A percentile compares a stretch with the other conserved stretches of the same genome.
These are phyloP conservation scores for Gortyna flavago DNA, from an alignment of 2,888 invertebrate genomes.

Conservation along the genomic window DNA sequence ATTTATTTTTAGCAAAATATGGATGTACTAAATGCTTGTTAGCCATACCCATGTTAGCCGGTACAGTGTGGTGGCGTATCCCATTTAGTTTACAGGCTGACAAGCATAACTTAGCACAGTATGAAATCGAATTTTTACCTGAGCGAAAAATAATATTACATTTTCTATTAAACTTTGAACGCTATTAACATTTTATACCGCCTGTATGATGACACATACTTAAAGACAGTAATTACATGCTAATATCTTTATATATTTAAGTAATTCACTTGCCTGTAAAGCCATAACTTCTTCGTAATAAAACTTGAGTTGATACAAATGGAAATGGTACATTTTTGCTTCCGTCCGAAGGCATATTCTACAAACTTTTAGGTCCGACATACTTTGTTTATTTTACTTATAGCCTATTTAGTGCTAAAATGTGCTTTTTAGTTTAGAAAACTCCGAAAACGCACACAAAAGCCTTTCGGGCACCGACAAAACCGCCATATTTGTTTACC, in stretches of 20 bases:
- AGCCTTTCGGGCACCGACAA: background rate
- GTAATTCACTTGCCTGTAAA: slow-evolving; percentile 70
- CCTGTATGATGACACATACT: background rate
- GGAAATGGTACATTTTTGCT: slow-evolving; percentile 75
- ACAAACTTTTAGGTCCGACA: slow-evolving; percentile 78
- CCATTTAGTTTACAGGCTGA: background rate
- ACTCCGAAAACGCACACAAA: slow-evolving; percentile 8
- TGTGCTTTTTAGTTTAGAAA: background rate
- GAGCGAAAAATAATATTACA: background rate
- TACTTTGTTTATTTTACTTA: slow-evolving; percentile 39
- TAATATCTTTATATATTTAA: background rate
- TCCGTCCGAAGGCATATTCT: slow-evolving; percentile 79
- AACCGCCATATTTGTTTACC: slow-evolving; percentile 58
- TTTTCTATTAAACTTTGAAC: background rate
- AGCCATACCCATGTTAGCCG: background rate
- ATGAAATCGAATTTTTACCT: background rate
- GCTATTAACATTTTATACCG: background rate
- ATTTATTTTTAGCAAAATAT: background rate
- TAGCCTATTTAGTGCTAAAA: background rate
- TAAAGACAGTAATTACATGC: background rate
- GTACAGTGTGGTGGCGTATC: background rate
- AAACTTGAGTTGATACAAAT: slow-evolving; percentile 75
- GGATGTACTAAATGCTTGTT: background rate
- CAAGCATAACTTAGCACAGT: background rate
- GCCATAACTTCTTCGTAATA: slow-evolving; percentile 82